Evolutionary conservation across 2,113 vertebrate genomes (phyloP).

Genomic region (human): DNA sequence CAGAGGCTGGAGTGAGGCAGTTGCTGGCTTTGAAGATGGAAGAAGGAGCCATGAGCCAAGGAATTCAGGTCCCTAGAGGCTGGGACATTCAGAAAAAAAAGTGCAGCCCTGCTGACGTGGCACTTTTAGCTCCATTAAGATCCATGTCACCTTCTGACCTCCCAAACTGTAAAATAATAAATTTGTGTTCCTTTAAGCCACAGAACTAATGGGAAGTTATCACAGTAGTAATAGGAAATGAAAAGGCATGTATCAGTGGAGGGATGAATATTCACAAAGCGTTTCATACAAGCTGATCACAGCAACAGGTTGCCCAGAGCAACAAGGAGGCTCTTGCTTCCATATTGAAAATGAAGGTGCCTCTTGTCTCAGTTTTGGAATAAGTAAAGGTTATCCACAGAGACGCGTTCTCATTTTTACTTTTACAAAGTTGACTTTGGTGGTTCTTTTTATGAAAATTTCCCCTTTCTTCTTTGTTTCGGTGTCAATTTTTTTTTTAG

Average conservation of each 20-base stretch:
- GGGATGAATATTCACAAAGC: not conserved
- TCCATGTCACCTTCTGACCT: not conserved
- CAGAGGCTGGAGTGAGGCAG: not conserved
- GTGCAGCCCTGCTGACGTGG: not conserved
- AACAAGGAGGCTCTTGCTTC: not conserved
- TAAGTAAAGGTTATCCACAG: not conserved
- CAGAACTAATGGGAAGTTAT: not conserved
- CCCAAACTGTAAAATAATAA: not conserved
- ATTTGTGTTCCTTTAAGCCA: not conserved
- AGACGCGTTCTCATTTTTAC: slow-evolving; percentile 33
- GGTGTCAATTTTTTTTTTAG: slow-evolving; percentile 7
- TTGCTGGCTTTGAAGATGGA: not conserved
- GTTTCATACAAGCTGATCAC: no score
- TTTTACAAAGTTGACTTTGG: slow-evolving; percentile 2
- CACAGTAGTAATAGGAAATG: not conserved
- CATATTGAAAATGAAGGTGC: not conserved
- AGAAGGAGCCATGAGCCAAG: not conserved
- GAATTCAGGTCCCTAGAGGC: not conserved
- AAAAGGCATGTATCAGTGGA: not conserved
- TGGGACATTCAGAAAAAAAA: no score
- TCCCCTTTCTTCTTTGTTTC: not conserved
- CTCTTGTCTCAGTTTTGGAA: slow-evolving; percentile 33
- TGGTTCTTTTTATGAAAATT: slow-evolving; percentile 58
- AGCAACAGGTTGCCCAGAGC: not conserved
- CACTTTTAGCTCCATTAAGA: not conserved